Evolutionary conservation across 2,888 invertebrate genomes (phyloP), one percentile per base, ranked within the genome.

Genomic region (Laothoe populi): DNA sequence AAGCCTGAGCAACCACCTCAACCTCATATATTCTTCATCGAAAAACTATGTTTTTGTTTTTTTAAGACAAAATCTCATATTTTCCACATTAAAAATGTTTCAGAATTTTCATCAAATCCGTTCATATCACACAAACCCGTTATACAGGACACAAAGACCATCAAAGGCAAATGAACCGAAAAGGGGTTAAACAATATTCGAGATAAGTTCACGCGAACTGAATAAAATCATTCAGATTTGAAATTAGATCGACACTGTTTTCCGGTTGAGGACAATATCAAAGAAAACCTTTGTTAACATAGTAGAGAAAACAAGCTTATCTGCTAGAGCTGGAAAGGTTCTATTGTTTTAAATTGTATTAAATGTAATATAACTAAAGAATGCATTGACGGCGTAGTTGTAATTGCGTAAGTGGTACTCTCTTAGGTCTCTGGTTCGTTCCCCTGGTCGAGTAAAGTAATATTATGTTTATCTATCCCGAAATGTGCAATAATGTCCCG

Each of bases 161-260:
- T 53, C 53, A 13, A 53, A 53, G 19, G 31, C 53, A 53, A 53
- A 35, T 53, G 53, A 53, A 53, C 19, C 19, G 53, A 35, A 53
- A 53, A 31, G 26, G 46, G 49, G 53, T 53, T 53, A 53, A 31
- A 48, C 48, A 48, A 53, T 19, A 19, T 53, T 19, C 19, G 10
- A 53, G 35, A 35, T 31, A 35, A 49, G 16, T 35, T 31, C 19
- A 11, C 35, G 35, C 35, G 35, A 31, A 53, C 19, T 53, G 53
- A 53, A 53, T 19, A 53, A 35, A 53, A 53, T 53, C 35, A 53
- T 53, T 53, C 19, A 19, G 53, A 53, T 53, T 53, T 53, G 53
- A 53, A 53, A 53, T 53, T 53, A 53, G 53, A 35, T 53, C 31
- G 31, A 35, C 53, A 35, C 11, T 31, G 53, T 53, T 10, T 53